Evolutionary conservation across 2,797 vertebrate species (phyloP), one percentile per base, ranked within the genome.

Genomic region (Vireo griseus): DNA sequence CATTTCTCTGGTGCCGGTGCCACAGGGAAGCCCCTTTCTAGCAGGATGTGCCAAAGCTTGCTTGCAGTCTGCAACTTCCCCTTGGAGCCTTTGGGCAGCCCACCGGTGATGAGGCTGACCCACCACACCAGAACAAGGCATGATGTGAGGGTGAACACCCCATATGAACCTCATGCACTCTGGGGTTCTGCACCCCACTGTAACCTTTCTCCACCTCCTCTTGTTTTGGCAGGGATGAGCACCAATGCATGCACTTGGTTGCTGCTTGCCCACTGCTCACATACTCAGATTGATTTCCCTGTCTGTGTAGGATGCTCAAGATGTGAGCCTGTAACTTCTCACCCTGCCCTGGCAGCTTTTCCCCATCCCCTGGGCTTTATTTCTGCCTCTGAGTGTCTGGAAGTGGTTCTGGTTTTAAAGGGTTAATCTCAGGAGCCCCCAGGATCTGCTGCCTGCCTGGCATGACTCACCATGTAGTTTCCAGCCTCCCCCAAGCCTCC

Each of bases 371-470:
- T 54, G 33, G 55, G 51, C 35, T 44, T 90, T 47, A 52, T n/a
- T 92, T 26, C 26, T 85, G 75, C 33, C 7, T 86, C 40, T 57
- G 9, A 13, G 31, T 83, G 57, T 88, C 82, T 94, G 54, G 50
- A 88, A 90, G 28, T 2, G 1, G 33, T 83, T 91, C 76, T 92
- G 68, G 11, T 52, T 94, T 86, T 55, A 76, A 92, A 93, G 94
- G 86, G 96, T 95, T 96, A 94, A 96, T 95, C 73, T 58, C 54
- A 57, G 94, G 88, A 94, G 79, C 76, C 92, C 95, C 95, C 86
- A 63, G 86, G 86, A 92, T 83, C 52, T 83, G 82, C 91, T 1
- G 89, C 55, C 86, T 95, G 93, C 84, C 62, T 25, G 1, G 71
- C 59, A 54, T 96, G 96, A 96, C 90, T 96, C 95, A 95, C 87